These are phyloP conservation scores for Calephelis nemesis DNA, from an alignment of 1,140 invertebrate species.

Conservation along the genomic window DNA sequence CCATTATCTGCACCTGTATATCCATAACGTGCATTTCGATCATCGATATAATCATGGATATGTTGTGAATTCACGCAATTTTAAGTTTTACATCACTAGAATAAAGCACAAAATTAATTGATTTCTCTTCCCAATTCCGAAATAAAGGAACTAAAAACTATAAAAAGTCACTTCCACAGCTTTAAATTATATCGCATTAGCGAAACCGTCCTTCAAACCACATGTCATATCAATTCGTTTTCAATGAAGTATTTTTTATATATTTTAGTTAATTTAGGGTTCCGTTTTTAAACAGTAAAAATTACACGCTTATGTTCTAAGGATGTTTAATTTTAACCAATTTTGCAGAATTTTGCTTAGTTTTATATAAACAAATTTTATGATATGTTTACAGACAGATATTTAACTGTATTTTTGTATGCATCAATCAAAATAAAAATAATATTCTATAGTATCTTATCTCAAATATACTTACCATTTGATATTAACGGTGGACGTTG, in stretches of 20 bases:
- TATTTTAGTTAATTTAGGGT: constrained; percentile 29
- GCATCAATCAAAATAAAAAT: too few relatives aligned
- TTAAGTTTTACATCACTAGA: neutral
- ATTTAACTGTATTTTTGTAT: too few relatives aligned
- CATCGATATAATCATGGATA: constrained; percentile 5
- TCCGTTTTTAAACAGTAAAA: too few relatives aligned
- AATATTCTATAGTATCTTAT: too few relatives aligned
- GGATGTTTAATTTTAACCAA: too few relatives aligned
- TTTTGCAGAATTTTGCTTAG: too few relatives aligned
- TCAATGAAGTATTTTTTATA: constrained; percentile 47
- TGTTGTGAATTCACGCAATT: neutral
- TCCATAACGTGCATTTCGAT: constrained; percentile 10
- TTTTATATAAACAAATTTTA: too few relatives aligned
- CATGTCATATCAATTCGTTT: constrained; percentile 53
- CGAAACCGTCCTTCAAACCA: constrained; percentile 44
- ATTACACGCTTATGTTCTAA: too few relatives aligned
- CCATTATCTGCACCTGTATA: constrained; percentile 2
- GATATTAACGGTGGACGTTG: too few relatives aligned
- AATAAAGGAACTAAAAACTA: constrained; percentile 23
- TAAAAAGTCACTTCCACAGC: constrained; percentile 41
- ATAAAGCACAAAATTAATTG: neutral
- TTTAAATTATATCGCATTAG: constrained; percentile 58
- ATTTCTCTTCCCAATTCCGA: neutral
- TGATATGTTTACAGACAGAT: too few relatives aligned
- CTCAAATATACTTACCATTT: too few relatives aligned